These are phyloP conservation scores for Gymnoscopelus microlampas DNA, from an alignment of 2,797 vertebrate genomes.

Conservation along the genomic window DNA sequence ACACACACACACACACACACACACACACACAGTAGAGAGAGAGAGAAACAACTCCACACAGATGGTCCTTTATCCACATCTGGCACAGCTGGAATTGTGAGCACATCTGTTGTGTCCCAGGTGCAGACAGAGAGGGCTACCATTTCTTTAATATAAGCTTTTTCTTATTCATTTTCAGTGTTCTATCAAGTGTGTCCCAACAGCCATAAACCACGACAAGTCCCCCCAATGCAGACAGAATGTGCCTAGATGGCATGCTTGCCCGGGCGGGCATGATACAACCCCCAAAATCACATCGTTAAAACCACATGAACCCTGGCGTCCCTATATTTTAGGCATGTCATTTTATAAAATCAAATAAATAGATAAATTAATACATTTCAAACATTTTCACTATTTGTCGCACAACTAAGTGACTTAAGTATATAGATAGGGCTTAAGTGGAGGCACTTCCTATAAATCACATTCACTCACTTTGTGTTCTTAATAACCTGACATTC, in stretches of 20 bases:
- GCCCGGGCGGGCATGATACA: slow-evolving; percentile 53
- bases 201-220: slow-evolving; percentile 52
- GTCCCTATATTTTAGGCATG: no score
- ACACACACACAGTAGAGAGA: not conserved
- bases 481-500: slow-evolving; percentile 30
- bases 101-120: slow-evolving; percentile 77
- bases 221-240: slow-evolving; percentile 46
- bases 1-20: slow-evolving; percentile 26
- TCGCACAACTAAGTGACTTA: no score
- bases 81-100: slow-evolving; percentile 76
- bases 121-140: slow-evolving; percentile 54
- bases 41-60: slow-evolving; percentile 56
- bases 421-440: no score
- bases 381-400: no score
- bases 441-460: slow-evolving; percentile 44
- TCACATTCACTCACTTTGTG: slow-evolving; percentile 46
- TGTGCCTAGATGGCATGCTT: slow-evolving; percentile 50
- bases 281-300: slow-evolving; percentile 65
- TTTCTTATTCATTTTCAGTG: slow-evolving; percentile 56
- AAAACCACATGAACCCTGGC: slow-evolving; percentile 30
- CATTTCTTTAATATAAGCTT: slow-evolving; percentile 63
- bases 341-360: no score
- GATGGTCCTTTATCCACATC: slow-evolving; percentile 73
- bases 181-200: slow-evolving; percentile 26
- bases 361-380: no score